Evolutionary conservation across 2,888 invertebrate genomes (phyloP), one percentile per base, ranked within the genome.

Genomic region (Lymantria monacha): DNA sequence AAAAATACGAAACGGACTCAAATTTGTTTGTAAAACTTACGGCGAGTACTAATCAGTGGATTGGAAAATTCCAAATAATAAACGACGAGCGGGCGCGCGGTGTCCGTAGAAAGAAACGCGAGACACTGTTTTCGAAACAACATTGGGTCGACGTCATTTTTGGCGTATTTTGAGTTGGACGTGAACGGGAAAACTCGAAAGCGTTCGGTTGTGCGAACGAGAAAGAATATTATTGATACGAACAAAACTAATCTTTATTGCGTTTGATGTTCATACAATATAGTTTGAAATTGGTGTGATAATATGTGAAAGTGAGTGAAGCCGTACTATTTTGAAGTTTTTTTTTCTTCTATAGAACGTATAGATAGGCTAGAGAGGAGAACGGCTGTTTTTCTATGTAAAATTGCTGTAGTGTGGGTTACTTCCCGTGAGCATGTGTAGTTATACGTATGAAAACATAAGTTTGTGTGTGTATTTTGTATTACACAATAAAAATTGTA

Each of bases 41-140:
- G 78, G 80, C 79, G 69, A 73, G 72, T 76, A 78, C 71, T 81
- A 79, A 80, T 91, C 92, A 90, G 91, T 92, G 91, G 88, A 92
- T 93, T 92, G 93, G 93, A 93, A 93, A 93, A 93, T 93, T 93
- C 92, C 93, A 85, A 92, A 86, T 83, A 83, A 79, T 79, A 77
- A 79, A 77, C 78, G 73, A 79, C 76, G 79, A 79, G 77, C 80
- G 81, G 70, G 81, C 87, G 81, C 86, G 86, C 83, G 79, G 78
- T 79, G 71, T 75, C 84, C 79, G 83, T 76, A 73, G 81, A 77
- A 80, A 79, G 85, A 85, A 85, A 82, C 89, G 81, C 86, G 88
- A 84, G 78, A 85, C 82, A 90, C 88, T 89, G 89, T 90, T 90
- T 90, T 89, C 84, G 89, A 90, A 90, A 89, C 87, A 81, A 78